A percentile compares a stretch with the other conserved stretches of the same genome.
phyloP scores from a whole-genome alignment of 30 jellyfish, hydroid and myxozoan species.

The Calvadosia cruxmelitensis region DNA sequence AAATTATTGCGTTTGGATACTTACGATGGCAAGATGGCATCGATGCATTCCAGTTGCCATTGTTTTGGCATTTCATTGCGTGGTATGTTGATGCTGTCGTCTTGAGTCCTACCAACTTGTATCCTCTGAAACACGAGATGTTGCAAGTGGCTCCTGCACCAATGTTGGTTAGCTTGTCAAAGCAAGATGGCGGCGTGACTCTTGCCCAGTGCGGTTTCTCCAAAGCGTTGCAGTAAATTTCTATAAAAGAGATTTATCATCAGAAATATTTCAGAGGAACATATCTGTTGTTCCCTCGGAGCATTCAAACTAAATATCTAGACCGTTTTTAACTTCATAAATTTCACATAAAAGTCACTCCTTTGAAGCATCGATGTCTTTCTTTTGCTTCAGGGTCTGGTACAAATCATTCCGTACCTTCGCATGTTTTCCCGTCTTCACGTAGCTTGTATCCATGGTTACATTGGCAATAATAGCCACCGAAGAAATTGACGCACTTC shows the following conservation, averaged over 20 bases:
- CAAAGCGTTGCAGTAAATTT: conserved; percentile 53
- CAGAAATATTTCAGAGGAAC: too few relatives aligned
- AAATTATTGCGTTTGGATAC: too few relatives aligned
- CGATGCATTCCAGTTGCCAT: conserved; percentile 73
- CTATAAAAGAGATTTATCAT: too few relatives aligned
- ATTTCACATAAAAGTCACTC: too few relatives aligned
- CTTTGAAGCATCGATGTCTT: too few relatives aligned
- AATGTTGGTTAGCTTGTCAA: conserved; percentile 48
- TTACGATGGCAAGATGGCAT: conserved; percentile 79
- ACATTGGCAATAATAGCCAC: conserved; percentile 79
- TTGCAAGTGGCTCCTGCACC: conserved; percentile 61
- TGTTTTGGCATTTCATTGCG: conserved; percentile 43
- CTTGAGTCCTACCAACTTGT: conserved; percentile 31
- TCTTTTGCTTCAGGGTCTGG: too few relatives aligned
- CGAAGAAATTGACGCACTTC: conserved; percentile 59
- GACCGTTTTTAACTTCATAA: too few relatives aligned
- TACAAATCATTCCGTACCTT: too few relatives aligned
- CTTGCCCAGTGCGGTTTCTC: conserved; percentile 49
- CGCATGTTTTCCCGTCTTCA: conserved; percentile 69
- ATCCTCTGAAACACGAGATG: conserved; percentile 51
- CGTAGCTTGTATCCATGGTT: conserved; percentile 56
- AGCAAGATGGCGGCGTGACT: conserved; percentile 51
- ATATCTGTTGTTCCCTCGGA: too few relatives aligned
- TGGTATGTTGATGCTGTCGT: neutral
- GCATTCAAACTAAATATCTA: too few relatives aligned